Percentiles rank a stretch among this genome's conserved stretches.
These are phyloP conservation scores for Lates japonicus DNA, from an alignment of 2,797 vertebrate genomes.

Conservation along the genomic window DNA sequence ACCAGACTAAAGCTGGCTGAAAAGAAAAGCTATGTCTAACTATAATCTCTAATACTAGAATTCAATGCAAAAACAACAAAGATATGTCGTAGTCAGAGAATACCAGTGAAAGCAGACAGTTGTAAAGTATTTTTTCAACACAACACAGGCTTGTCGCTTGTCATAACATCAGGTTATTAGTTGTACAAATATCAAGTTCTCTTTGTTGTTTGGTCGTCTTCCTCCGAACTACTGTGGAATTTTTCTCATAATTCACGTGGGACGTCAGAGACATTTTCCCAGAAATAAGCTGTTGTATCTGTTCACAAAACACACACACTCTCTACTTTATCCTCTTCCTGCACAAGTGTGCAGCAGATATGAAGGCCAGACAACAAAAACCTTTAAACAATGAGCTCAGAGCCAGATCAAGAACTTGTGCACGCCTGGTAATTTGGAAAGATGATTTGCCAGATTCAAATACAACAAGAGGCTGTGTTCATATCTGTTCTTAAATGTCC, in stretches of 20 bases:
- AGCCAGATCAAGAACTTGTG: not conserved
- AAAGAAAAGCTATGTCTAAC: too few species aligned
- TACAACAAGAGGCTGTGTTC: constrained; percentile 17
- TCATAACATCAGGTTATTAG: constrained; percentile 60
- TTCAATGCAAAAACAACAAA: too few species aligned
- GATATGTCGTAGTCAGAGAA: not conserved
- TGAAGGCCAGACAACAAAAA: constrained; percentile 51
- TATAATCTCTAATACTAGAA: too few species aligned
- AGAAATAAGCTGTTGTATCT: constrained; percentile 53
- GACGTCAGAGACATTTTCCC: constrained; percentile 67
- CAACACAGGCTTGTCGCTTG: constrained; percentile 39
- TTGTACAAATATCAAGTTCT: constrained; percentile 52
- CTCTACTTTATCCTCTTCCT: constrained; percentile 57
- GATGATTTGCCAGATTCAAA: constrained; percentile 25
- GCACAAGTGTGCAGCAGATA: constrained; percentile 17
- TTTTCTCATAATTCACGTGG: constrained; percentile 60
- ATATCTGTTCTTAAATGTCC: constrained; percentile 6
- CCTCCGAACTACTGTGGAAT: constrained; percentile 58
- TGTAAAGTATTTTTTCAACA: constrained; percentile 14
- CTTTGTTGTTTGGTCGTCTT: constrained; percentile 39
- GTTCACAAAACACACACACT: constrained; percentile 46
- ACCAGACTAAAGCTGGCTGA: too few species aligned
- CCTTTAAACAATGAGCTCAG: constrained; percentile 55
- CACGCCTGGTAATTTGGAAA: constrained; percentile 22
- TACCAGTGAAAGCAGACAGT: not conserved